phyloP scores from a whole-genome alignment of 2,797 vertebrate genomes.

The Catostomus latipinnis region DNA sequence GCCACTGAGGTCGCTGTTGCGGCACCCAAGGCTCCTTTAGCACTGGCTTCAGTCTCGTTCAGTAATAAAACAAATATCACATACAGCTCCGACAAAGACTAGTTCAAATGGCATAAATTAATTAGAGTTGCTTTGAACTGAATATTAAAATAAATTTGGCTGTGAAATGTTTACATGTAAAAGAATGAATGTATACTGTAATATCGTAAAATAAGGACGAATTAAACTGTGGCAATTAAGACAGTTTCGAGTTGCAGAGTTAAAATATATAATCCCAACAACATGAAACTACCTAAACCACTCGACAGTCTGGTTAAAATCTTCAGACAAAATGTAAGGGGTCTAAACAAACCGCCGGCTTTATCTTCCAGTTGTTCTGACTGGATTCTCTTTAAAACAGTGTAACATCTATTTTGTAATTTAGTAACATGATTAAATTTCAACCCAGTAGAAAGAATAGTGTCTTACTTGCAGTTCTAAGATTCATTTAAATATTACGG shows the following conservation, averaged over 20 bases:
- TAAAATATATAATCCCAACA: slow-evolving; percentile 89
- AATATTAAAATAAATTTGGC: not conserved
- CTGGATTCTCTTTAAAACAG: not conserved
- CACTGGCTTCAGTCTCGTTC: not conserved
- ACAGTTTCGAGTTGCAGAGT: slow-evolving; percentile 96
- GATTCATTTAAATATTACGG: not conserved
- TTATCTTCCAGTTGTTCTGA: slow-evolving; percentile 76
- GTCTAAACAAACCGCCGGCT: slow-evolving; percentile 66
- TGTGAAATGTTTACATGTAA: not conserved
- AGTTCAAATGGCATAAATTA: not conserved
- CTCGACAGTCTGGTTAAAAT: slow-evolving; percentile 79
- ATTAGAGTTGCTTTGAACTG: not conserved
- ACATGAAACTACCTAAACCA: slow-evolving; percentile 99
- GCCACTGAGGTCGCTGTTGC: slow-evolving; percentile 85
- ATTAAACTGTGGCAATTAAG: slow-evolving; percentile 87
- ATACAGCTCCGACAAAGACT: not conserved
- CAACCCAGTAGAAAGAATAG: not conserved
- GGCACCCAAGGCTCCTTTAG: slow-evolving; percentile 75
- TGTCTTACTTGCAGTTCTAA: slow-evolving; percentile 9
- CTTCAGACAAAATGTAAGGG: not conserved
- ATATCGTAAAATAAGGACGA: slow-evolving; percentile 3
- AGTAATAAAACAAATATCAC: not conserved
- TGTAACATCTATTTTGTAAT: not conserved
- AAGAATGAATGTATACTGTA: not conserved
- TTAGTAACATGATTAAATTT: not conserved